Percentiles rank a stretch among this genome's conserved stretches.
Evolutionary conservation across 2,113 vertebrate genomes (phyloP).

Genomic region (Thamnophis sirtalis): DNA sequence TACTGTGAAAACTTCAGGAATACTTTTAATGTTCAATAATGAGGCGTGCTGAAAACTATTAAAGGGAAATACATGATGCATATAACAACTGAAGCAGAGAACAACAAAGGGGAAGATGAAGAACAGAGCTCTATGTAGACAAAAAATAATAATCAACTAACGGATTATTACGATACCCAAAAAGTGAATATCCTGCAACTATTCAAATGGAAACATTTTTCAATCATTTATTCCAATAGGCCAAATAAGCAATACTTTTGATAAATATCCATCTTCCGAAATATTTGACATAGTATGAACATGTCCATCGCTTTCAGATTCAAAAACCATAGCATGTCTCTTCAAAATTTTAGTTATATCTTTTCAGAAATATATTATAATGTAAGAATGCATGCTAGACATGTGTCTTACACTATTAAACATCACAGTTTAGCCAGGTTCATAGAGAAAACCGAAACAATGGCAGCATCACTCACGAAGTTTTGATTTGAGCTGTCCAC

Average conservation of each 20-base stretch:
- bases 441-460: neutral
- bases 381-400: neutral
- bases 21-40: neutral
- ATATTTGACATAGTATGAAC: neutral
- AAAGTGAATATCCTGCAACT: neutral
- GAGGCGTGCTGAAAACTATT: neutral
- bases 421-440: neutral
- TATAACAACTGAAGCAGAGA: neutral
- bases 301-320: neutral
- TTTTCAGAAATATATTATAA: neutral
- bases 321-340: neutral
- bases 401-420: neutral
- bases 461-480: neutral
- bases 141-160: neutral
- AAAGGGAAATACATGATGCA: neutral
- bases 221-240: neutral
- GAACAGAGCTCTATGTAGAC: neutral
- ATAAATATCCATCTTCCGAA: neutral
- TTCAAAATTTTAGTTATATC: neutral
- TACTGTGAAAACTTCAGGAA: neutral
- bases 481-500: neutral
- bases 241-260: neutral
- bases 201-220: neutral
- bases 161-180: neutral
- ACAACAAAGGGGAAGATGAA: neutral